Percentiles rank a stretch among this genome's conserved stretches.
Conservation (phyloP, 2,797 vertebrate genomes). For the Megaceryle alcyon region DNA sequence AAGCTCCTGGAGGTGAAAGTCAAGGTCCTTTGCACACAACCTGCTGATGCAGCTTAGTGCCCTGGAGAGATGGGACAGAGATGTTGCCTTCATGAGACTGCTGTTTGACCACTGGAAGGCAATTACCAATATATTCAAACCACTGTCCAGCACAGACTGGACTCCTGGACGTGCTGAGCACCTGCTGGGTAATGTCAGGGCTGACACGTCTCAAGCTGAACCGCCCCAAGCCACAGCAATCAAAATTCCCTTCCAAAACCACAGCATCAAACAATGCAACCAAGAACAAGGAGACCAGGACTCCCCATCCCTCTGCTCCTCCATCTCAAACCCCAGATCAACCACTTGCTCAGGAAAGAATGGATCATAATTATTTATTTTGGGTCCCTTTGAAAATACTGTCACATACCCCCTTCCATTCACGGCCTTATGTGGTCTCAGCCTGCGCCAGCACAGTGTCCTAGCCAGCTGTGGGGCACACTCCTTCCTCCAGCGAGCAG, state of each 20-base stretch:
- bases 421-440: neutral
- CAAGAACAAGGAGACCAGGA: neutral
- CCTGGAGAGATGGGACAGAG: neutral
- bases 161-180: neutral
- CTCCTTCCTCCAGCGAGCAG: neutral
- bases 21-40: neutral
- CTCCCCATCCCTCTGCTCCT: neutral
- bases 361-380: slow-evolving; percentile 52
- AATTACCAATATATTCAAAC: neutral
- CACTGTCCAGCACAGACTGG: neutral
- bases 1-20: neutral
- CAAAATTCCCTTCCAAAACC: neutral
- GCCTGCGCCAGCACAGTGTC: neutral
- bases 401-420: neutral
- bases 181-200: neutral
- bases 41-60: neutral
- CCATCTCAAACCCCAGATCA: neutral
- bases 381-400: slow-evolving; percentile 1
- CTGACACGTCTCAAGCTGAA: neutral
- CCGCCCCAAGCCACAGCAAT: neutral
- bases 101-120: neutral
- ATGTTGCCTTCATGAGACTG: fast-evolving
- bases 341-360: neutral
- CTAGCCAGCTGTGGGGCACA: neutral
- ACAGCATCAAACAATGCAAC: neutral